Evolutionary conservation across 2,888 invertebrate genomes (phyloP), one percentile per base, ranked within the genome.

Genomic region (Cepaea hortensis): DNA sequence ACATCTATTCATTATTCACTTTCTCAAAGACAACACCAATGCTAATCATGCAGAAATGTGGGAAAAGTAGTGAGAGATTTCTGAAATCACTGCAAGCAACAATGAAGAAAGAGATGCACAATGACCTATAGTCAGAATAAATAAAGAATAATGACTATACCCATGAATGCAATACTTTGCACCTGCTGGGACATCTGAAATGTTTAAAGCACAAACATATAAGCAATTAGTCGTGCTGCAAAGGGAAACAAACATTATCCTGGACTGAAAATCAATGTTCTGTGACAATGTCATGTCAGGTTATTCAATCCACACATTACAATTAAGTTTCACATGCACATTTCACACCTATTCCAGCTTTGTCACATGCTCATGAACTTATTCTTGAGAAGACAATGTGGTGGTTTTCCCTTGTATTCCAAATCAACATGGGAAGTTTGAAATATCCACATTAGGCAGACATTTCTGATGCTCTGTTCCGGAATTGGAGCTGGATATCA

Each of bases 101-200:
- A 68, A 50, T 81, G 70, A 20, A 81, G 11, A 20, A 20, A 18
- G 35, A 75, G n/a, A 62, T 13, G 72, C 70, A 76, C 84, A 62
- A 23, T 46, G 46, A 46, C 18, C 20, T 62, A 75, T 23, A 82
- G 23, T 50, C 48, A 35, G 46, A 84, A 46, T 18, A 65, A 81
- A 81, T 46, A 75, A 81, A 20, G 48, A 75, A 62, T 75, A 62
- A 84, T 50, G 18, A 46, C 15, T 82, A 86, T 86, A 86, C 86
- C 86, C 81, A 68, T 65, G 48, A 35, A 86, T 55, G 81, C 55
- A 82, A 82, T 72, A 65, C 82, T 81, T 81, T 73, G 65, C 20
- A 73, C 68, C 65, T 18, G 81, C 73, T 62, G 35, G 75, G 55
- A 81, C 86, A 86, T 86, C 86, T 86, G 86, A 86, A 86, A 86